A percentile compares a stretch with the other conserved stretches of the same genome.
Evolutionary conservation across 2,888 invertebrate species (phyloP).

Genomic region (Oligia strigilis): DNA sequence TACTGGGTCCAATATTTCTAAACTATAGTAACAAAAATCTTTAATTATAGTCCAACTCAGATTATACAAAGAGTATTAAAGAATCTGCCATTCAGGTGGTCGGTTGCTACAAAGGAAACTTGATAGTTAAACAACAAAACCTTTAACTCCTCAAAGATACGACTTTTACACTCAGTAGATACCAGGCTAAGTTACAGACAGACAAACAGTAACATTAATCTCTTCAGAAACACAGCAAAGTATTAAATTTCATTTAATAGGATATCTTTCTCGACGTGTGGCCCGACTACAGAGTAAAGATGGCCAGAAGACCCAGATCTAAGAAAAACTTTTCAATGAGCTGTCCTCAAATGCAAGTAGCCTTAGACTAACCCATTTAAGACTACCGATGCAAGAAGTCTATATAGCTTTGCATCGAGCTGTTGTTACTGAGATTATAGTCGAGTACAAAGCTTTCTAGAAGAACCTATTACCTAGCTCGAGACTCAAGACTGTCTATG

Average conservation of each 20-base stretch:
- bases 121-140: background rate
- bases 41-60: background rate
- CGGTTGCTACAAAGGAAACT: background rate
- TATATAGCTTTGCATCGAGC: too few species aligned
- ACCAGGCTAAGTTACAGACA: slow-evolving; percentile 11
- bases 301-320: slow-evolving; percentile 23
- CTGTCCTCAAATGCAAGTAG: background rate
- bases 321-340: background rate
- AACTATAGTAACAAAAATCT: background rate
- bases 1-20: background rate
- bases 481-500: too few species aligned
- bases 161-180: background rate
- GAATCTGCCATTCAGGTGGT: background rate
- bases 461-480: background rate
- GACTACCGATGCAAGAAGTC: background rate
- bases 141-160: background rate
- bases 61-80: background rate
- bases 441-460: background rate
- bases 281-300: background rate
- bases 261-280: slow-evolving; percentile 51
- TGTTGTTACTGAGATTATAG: background rate
- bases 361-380: background rate
- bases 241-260: slow-evolving; percentile 58
- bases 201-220: slow-evolving; percentile 45
- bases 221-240: slow-evolving; percentile 47